Conservation (phyloP, 2,113 vertebrate species). For the Eretmochelys imbricata region DNA sequence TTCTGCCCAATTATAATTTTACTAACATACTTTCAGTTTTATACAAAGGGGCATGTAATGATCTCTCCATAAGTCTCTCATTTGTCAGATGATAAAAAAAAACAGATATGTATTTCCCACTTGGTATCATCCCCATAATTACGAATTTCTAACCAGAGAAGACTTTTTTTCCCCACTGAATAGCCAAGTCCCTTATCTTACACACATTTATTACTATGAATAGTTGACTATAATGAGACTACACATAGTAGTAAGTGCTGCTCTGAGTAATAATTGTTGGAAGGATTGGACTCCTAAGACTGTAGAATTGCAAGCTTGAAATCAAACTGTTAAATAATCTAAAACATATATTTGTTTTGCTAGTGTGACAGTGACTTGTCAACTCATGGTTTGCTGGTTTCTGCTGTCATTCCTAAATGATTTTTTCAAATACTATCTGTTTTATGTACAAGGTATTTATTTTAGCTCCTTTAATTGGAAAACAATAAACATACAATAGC, state of each 20-base stretch:
- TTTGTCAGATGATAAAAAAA: neutral
- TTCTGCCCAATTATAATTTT: neutral
- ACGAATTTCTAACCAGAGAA: neutral
- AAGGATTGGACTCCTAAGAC: neutral
- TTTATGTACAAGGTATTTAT: slow-evolving; percentile 1
- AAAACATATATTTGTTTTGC: neutral
- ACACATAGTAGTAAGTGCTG: neutral
- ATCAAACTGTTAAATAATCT: neutral
- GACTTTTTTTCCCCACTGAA: neutral
- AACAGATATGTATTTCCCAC: neutral
- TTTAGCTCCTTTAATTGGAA: neutral
- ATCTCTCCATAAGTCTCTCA: neutral
- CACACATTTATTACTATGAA: neutral
- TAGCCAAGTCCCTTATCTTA: neutral
- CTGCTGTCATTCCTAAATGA: neutral
- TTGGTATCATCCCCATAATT: neutral
- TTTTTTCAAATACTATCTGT: neutral
- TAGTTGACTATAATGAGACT: neutral
- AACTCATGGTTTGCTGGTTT: neutral
- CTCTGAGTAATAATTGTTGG: neutral
- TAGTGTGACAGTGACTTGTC: neutral
- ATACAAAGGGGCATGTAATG: neutral
- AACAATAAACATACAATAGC: neutral
- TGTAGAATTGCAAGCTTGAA: neutral
- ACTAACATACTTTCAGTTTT: neutral